Evolutionary conservation across 1,140 invertebrate genomes (phyloP).

Genomic region (Scylla paramamosain): DNA sequence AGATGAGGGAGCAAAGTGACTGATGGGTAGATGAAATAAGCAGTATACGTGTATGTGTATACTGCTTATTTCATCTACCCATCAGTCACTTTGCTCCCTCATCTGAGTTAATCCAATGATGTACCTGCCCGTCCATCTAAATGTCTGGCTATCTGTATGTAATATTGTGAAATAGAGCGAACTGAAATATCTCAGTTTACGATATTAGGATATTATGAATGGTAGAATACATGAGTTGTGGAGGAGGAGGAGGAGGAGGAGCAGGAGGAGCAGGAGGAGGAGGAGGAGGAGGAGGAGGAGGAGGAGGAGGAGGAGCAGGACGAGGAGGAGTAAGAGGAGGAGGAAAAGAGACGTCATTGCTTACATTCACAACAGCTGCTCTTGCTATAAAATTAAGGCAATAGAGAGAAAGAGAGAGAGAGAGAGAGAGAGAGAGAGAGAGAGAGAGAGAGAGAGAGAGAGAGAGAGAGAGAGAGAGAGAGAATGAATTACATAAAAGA

Average conservation of each 20-base stretch:
- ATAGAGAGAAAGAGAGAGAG: background rate
- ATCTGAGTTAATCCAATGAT: too few species aligned
- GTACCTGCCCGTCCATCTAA: too few species aligned
- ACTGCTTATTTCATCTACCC: too few species aligned
- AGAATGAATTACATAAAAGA: background rate
- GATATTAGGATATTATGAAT: background rate
- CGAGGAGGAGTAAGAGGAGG: background rate
- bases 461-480: background rate
- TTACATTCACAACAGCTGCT: background rate
- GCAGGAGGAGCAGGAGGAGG: background rate
- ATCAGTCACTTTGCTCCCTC: too few species aligned
- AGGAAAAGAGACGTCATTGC: background rate
- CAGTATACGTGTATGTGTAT: too few species aligned
- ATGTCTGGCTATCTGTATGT: too few species aligned
- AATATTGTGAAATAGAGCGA: too few species aligned
- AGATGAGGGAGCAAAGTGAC: too few species aligned
- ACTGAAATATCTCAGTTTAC: too few species aligned
- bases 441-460: background rate
- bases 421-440: conserved; percentile 17
- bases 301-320: background rate
- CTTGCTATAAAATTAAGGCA: background rate
- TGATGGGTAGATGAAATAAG: too few species aligned
- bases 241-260: background rate
- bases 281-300: background rate
- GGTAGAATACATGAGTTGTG: background rate